A percentile compares a stretch with the other conserved stretches of the same genome.
Conservation (phyloP, 1,140 invertebrate species). For the Polypedilum vanderplanki region DNA sequence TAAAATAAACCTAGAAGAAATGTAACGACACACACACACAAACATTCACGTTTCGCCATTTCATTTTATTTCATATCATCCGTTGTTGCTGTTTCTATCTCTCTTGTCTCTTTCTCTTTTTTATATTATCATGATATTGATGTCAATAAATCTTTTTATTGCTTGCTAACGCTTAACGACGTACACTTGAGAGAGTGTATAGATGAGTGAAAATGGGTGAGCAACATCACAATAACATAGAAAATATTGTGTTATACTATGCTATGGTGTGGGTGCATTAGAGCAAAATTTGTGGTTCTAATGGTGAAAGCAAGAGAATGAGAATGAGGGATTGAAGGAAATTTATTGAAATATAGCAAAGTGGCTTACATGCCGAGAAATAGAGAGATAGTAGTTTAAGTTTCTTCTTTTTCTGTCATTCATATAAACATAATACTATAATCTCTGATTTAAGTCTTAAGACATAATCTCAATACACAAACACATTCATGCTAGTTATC, state of each 20-base stretch:
- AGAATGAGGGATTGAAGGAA: no score
- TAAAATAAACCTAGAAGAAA: conserved; percentile 10
- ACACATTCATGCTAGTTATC: neutral
- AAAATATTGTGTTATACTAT: no score
- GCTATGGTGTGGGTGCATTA: neutral
- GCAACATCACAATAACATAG: no score
- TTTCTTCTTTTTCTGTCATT: no score
- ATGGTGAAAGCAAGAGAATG: neutral
- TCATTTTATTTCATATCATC: neutral
- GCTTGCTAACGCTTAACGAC: conserved; percentile 27
- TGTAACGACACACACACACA: neutral
- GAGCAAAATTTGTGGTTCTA: neutral
- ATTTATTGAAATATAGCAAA: no score
- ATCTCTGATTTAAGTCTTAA: conserved; percentile 13
- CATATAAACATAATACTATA: neutral
- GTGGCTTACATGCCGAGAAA: no score
- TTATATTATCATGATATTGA: conserved; percentile 28
- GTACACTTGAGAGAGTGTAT: conserved; percentile 6
- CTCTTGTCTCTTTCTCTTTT: neutral
- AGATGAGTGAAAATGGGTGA: no score
- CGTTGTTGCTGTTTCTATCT: conserved; percentile 11
- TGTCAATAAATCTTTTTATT: conserved; percentile 29
- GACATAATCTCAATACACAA: neutral
- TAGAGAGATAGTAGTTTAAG: no score
- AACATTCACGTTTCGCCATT: neutral